Percentiles rank a stretch among this genome's conserved stretches.
Evolutionary conservation across 1,140 invertebrate species (phyloP).

Genomic region (Drosophila azteca): DNA sequence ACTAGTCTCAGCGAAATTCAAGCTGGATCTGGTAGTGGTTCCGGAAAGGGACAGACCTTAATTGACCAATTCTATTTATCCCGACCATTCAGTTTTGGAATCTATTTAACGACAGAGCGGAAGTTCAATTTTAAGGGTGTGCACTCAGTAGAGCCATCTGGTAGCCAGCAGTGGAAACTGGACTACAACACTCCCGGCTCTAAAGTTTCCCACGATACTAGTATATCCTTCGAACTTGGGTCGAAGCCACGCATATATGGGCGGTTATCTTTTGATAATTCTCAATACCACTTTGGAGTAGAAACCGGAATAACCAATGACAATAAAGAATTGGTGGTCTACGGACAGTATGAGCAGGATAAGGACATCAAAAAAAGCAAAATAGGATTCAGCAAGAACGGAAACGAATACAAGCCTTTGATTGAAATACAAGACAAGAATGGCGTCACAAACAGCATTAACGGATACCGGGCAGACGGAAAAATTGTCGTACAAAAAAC

Average conservation of each 20-base stretch:
- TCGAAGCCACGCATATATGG: constrained; percentile 54
- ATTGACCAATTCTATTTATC: constrained; percentile 48
- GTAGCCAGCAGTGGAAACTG: constrained; percentile 85
- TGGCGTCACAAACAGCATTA: constrained; percentile 83
- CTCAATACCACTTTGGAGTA: constrained; percentile 56
- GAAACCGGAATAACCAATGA: constrained; percentile 71
- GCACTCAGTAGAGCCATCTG: constrained; percentile 26
- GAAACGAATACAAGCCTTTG: constrained; percentile 87
- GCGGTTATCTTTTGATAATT: constrained; percentile 60
- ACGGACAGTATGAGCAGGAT: constrained; percentile 86
- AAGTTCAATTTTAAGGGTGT: constrained; percentile 78
- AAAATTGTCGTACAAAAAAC: constrained; percentile 85
- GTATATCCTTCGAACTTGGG: constrained; percentile 59
- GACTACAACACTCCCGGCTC: constrained; percentile 89
- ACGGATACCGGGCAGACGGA: constrained; percentile 85
- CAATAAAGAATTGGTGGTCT: constrained; percentile 65
- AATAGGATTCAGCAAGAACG: constrained; percentile 86
- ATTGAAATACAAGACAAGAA: constrained; percentile 87
- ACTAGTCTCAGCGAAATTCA: constrained; percentile 54
- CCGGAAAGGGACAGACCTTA: constrained; percentile 11
- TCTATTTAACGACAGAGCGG: constrained; percentile 85
- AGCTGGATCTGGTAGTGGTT: constrained; percentile 7
- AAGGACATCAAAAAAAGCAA: constrained; percentile 86
- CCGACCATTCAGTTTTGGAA: constrained; percentile 45
- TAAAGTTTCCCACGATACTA: constrained; percentile 86